Evolutionary conservation across 1,140 invertebrate genomes (phyloP), one percentile per base, ranked within the genome.

Genomic region (Magallana gigas): DNA sequence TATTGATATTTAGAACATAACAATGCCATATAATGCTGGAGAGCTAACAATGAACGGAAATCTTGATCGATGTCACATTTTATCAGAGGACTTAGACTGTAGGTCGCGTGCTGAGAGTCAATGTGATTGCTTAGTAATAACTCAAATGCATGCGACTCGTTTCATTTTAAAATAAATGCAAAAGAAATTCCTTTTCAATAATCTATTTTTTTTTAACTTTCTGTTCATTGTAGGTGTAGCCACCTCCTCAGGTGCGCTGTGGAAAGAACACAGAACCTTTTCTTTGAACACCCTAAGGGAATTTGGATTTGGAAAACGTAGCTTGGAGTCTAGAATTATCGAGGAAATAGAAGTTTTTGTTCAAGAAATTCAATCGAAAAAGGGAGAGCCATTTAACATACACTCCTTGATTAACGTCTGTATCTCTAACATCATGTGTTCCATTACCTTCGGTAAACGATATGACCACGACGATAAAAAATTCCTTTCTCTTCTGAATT

Each of bases 191-290:
- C 36, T 2, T 48, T 48, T 48, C 36, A 48, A 4, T 1, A 48
- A 48, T 48, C 36, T 48, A 48, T 4, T 48, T 5, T 48, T 48
- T 48, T 48, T 48, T 4, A 48, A 48, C 36, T 48, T 48, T 2
- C 36, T 48, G 36, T 4, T 4, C 36, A 48, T 48, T 48, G 5
- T 56, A 87, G 90, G 84, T 18, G 84, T 88, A 23, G 80, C 58
- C 8, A 23, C 57, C 36, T 57, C 64, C 59, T 86, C 86, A 14
- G 88, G 97, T 0, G 91, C 95, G 12, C 90, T 96, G 8, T 98
- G 97, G 97, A 95, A 95, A 80, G 96, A 97, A 89, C 96, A 98
- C 90, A 95, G 97, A 68, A 94, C 95, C 76, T 98, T 98, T 94
- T 96, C 96, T 4, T 93, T 97, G 82, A 96, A 96, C 87, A 96